Evolutionary conservation across 2,888 invertebrate genomes (phyloP), one percentile per base, ranked within the genome.

Genomic region (Agrotis puta): DNA sequence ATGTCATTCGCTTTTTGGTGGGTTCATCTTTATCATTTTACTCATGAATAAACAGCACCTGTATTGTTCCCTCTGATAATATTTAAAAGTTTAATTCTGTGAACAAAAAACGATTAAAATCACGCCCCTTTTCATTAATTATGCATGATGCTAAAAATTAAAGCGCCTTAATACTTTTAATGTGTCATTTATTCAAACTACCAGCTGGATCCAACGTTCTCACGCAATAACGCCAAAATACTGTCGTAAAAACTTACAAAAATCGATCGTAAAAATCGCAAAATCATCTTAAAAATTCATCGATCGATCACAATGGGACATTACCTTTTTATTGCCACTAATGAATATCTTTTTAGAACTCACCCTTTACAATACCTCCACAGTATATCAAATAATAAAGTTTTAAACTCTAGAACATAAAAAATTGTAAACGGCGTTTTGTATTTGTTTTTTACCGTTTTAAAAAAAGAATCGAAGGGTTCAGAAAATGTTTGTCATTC

Each of bases 261-360:
- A 90, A 91, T 90, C 92, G 93, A 92, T 94, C 94, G 92, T 95
- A 95, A 95, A 94, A 94, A 91, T 93, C 90, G 94, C 94, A 92
- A 91, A 91, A 94, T 95, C 95, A 95, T 94, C 93, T 90, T 88
- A 89, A 93, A 90, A 93, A 94, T 92, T 92, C 93, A 92, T 93
- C 92, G 92, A 93, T 92, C 89, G 91, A 92, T 92, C 89, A 94
- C 94, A 94, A 94, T 94, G 87, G 91, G 75, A 85, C 92, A 94
- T 95, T 93, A 94, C 91, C 88, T 94, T 95, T 95, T 95, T 95
- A 95, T 94, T 93, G 85, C 91, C 90, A 85, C 92, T 95, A 95
- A 95, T 95, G 95, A 95, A 94, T 94, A 92, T 90, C 84, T 87
- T 89, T 91, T 89, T 87, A 77, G 75, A 86, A 86, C 84, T 64